Evolutionary conservation across 2,888 invertebrate species (phyloP), one percentile per base, ranked within the genome.

Genomic region (Nephrotoma flavescens): DNA sequence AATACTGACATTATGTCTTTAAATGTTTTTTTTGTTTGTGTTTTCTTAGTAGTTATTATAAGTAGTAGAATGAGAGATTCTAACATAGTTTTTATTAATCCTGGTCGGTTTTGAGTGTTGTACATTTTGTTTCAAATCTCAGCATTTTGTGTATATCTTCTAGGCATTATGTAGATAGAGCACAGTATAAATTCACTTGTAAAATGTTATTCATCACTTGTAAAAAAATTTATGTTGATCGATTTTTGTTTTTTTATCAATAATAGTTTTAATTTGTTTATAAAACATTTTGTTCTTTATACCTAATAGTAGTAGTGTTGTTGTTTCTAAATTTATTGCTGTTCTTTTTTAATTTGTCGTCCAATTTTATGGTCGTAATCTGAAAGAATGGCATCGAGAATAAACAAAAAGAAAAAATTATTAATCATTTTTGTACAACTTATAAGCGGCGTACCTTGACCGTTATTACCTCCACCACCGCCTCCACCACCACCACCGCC

Each of bases 401-500:
- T 12, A 6, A 83, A 41, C 7, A 12, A 83, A 83, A 41, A 41
- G 9, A 83, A 15, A 83, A 15, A 41, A 1, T 47, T 84, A 41
- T 42, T 84, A 84, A 15, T 84, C 42, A 84, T 84, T 84, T 84
- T 42, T 42, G 15, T 41, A 41, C 31, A 4, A 41, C 19, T 83
- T 83, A 6, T 6, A 41, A 83, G 11, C 41, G 41, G 41, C n/a
- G 41, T 84, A 84, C 41, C 42, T 84, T n/a, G 15, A n/a, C 42
- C 15, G 42, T 84, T 71, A 71, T 71, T 71, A 87, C 89, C 89
- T 86, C 89, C 88, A 87, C 88, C 89, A 86, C 88, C 89, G 86
- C 88, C 88, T 87, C 90, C 90, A 88, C 90, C 87, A 91, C 90
- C 93, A 91, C 91, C 94, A 92, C 89, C 93, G 91, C 93, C 93